Base-by-base conservation (phyloP, 2,888 invertebrate genomes). In the Melanophora roralis region DNA sequence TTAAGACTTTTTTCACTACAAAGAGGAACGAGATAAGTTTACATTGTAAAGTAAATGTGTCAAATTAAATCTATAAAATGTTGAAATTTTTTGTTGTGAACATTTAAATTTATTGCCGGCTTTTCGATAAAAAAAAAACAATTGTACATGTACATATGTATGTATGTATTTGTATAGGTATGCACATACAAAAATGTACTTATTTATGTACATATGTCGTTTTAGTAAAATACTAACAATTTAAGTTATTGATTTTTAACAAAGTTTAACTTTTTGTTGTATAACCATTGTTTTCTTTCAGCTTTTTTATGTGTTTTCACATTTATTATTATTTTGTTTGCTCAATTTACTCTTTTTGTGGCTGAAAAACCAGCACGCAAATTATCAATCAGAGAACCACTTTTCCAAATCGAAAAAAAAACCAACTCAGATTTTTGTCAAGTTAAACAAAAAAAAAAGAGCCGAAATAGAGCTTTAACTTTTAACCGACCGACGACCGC, bases 161-260 rank as follows among this genome's bases (percentile, higher is more conserved):
- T n/a, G 43, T 64, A 4, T 40, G 64, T 55, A 27, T n/a, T n/a
- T n/a, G n/a, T n/a, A n/a, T n/a, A n/a, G n/a, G n/a, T n/a, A n/a
- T n/a, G n/a, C n/a, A n/a, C n/a, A n/a, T n/a, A n/a, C n/a, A n/a
- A n/a, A n/a, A n/a, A 6, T 43, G 8, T 6, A 27, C 8, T 7
- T 32, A 16, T 27, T n/a, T 40, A 16, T n/a, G 43, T 64, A 4
- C 32, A 55, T 55, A 27, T n/a, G 27, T 47, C n/a, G 34, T 21
- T 47, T 47, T 38, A n/a, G 27, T n/a, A 32, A 53, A 21, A 32
- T 75, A 74, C 72, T 36, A 68, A 72, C 76, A 51, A 76, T 73
- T 64, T 53, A 64, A 80, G 68, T 80, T 80, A 80, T 80, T 80
- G 80, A 80, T 80, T 80, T 80, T 76, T 80, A 80, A 64, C 80